These are phyloP conservation scores for Protobothrops mucrosquamatus DNA, from an alignment of 2,113 vertebrate genomes.

Conservation along the genomic window DNA sequence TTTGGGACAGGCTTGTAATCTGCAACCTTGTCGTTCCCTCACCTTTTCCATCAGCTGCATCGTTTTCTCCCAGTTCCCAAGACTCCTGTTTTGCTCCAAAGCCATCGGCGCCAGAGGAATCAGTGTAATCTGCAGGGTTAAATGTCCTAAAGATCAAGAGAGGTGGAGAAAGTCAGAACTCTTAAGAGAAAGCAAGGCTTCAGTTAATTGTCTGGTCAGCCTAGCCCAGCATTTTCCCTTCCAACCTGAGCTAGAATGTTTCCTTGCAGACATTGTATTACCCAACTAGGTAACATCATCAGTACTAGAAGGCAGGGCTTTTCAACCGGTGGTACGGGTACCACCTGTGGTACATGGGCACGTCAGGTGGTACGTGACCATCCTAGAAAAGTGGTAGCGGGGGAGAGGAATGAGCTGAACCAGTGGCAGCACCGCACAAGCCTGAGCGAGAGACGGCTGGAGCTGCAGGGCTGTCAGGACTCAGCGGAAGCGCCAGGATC, in stretches of 20 bases:
- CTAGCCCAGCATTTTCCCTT: background rate
- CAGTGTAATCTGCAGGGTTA: conserved; percentile 89
- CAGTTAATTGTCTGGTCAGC: background rate
- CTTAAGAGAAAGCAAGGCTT: conserved; percentile 33
- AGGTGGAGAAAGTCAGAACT: conserved; percentile 57
- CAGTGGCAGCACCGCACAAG: too few species aligned
- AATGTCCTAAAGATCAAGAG: conserved; percentile 80
- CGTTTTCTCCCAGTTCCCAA: conserved; percentile 81
- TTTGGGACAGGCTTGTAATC: conserved; percentile 9
- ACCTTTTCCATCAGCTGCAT: conserved; percentile 83
- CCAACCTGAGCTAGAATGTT: background rate
- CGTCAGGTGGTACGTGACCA: too few species aligned
- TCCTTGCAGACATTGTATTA: background rate
- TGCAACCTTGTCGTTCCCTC: conserved; percentile 46
- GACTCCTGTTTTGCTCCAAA: conserved; percentile 76
- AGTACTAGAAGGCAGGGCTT: too few species aligned
- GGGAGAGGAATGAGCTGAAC: too few species aligned
- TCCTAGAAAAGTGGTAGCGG: too few species aligned
- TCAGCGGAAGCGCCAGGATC: too few species aligned
- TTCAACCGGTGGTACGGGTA: too few species aligned
- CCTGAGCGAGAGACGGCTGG: too few species aligned
- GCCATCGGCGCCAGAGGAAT: conserved; percentile 73
- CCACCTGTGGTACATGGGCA: too few species aligned
- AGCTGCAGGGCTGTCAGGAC: too few species aligned
- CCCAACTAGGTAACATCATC: background rate